phyloP scores from a whole-genome alignment of 2,113 vertebrate species.

The Lota lota region DNA sequence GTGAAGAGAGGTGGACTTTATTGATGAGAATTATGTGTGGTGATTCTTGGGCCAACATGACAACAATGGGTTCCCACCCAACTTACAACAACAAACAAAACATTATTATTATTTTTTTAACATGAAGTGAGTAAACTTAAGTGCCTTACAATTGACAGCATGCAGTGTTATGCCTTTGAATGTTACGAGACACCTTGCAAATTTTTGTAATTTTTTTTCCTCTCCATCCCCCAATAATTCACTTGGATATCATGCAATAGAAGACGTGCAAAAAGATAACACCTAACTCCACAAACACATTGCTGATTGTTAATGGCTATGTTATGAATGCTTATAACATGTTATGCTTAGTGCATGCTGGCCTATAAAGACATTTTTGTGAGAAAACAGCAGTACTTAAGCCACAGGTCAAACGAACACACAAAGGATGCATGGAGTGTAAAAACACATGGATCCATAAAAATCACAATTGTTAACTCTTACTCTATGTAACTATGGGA shows the following conservation, averaged over 20 bases:
- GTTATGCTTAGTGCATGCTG: constrained; percentile 81
- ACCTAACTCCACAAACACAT: constrained; percentile 81
- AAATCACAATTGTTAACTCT: constrained; percentile 76
- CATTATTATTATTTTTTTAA: constrained; percentile 25
- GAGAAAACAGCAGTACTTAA: constrained; percentile 79
- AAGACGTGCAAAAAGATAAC: constrained; percentile 83
- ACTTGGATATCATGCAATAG: constrained; percentile 82
- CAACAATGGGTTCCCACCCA: constrained; percentile 70
- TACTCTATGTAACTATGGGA: constrained; percentile 78
- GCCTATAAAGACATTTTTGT: constrained; percentile 79
- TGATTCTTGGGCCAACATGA: constrained; percentile 68
- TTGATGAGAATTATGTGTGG: constrained; percentile 49
- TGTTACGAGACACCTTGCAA: constrained; percentile 64
- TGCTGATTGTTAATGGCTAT: constrained; percentile 79
- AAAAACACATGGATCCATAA: constrained; percentile 77
- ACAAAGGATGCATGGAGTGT: constrained; percentile 76
- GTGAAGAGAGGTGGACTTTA: constrained; percentile 43
- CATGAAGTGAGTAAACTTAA: constrained; percentile 71
- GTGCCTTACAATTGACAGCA: constrained; percentile 72
- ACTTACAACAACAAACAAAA: constrained; percentile 57
- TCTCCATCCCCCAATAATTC: constrained; percentile 60
- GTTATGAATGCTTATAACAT: constrained; percentile 81
- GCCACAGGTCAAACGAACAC: constrained; percentile 80
- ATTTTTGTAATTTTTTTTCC: constrained; percentile 49
- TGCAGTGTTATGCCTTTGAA: constrained; percentile 75